Evolutionary conservation across 2,888 invertebrate genomes (phyloP).

Genomic region (Acleris laterana): DNA sequence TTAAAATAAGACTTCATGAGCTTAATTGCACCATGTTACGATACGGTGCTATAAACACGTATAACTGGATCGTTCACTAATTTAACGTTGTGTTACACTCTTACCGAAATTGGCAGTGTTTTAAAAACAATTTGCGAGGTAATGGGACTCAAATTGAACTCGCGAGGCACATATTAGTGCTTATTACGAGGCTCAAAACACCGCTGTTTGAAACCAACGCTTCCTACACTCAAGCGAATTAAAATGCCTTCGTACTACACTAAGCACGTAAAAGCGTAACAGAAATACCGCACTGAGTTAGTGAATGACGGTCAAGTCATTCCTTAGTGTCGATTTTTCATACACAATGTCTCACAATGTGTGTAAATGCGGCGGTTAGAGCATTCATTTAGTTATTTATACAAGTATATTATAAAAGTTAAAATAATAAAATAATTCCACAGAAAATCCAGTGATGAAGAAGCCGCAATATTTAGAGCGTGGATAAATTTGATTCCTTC

Average conservation of each 20-base stretch:
- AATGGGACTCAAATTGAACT: constrained; percentile 51
- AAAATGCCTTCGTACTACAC: constrained; percentile 28
- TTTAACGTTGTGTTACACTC: constrained; percentile 29
- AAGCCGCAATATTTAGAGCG: too few relatives aligned
- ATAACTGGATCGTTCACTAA: constrained; percentile 25
- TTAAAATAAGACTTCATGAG: too few relatives aligned
- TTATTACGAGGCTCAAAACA: constrained; percentile 53
- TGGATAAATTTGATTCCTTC: too few relatives aligned
- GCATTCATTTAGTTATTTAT: too few relatives aligned
- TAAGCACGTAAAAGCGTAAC: constrained; percentile 13
- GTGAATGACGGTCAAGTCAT: too few relatives aligned
- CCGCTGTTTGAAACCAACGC: constrained; percentile 43
- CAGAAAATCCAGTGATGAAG: too few relatives aligned
- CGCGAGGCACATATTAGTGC: constrained; percentile 47
- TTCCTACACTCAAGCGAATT: constrained; percentile 48
- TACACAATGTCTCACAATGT: too few relatives aligned
- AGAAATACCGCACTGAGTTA: too few relatives aligned
- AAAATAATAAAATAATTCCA: too few relatives aligned
- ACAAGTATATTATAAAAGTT: too few relatives aligned
- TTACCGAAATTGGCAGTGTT: constrained; percentile 39
- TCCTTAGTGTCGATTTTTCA: too few relatives aligned
- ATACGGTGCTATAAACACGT: constrained; percentile 1
- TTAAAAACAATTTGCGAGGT: constrained; percentile 49
- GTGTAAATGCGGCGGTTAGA: too few relatives aligned
- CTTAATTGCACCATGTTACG: background rate